Evolutionary conservation across 2,888 invertebrate genomes (phyloP), one percentile per base, ranked within the genome.

Genomic region (Sinodicranocentrus sp.): DNA sequence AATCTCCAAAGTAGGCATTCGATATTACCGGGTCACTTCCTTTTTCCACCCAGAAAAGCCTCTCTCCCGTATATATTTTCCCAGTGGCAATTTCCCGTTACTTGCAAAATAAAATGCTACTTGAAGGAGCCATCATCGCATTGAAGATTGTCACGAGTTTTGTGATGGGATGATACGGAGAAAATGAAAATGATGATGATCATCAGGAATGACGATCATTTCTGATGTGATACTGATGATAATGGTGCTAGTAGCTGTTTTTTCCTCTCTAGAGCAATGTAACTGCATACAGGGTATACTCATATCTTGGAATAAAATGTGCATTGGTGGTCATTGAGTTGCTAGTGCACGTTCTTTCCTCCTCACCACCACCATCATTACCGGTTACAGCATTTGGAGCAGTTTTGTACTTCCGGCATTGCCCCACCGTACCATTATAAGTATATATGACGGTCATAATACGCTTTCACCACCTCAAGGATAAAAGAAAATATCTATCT

Each of bases 291-390:
- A 57, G 2, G 57, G 1, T 23, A 8, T 61, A 26, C 15, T 61
- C 17, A 63, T 15, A 63, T 48, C 15, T 15, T 48, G 48, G 33
- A 33, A 33, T 33, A 1, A 52, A 28, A 21, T 63, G 73, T 48
- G 73, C 73, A 75, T 67, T 39, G 63, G 67, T 57, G 67, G 77
- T 43, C 59, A 77, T 77, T 68, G 77, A 77, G 77, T 26, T 68
- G 59, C 68, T 28, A n/a, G 15, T 57, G 67, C 77, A 77, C 77
- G 77, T 77, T n/a, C 44, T n/a, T 33, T 33, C 33, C 10, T 10
- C 33, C 52, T 33, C 33, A 6, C 33, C 33, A 33, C 33, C 33
- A 33, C 33, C 57, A 77, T 77, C 54, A 43, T 68, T 52, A 65
- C 52, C 44, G 28, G 54, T 23, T 28, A 17, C 61, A 61, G 23